Evolutionary conservation across 2,797 vertebrate species (phyloP), one percentile per base, ranked within the genome.

Genomic region (Syngnathus rostellatus): DNA sequence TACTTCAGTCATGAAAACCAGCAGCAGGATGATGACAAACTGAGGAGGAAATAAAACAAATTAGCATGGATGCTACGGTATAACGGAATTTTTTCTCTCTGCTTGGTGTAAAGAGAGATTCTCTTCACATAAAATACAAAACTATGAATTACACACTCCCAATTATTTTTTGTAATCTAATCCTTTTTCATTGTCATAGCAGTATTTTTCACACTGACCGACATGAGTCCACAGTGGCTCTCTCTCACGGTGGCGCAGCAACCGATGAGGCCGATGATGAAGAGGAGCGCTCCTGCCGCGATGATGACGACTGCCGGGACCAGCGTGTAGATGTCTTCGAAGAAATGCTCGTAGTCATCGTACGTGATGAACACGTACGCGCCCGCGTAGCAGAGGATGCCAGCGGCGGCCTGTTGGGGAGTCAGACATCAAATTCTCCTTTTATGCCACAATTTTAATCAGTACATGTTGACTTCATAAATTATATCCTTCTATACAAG

Each of bases 331-430:
- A 96, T 88, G 1, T 98, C 96, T 79, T 98, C 93, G 63, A 99
- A 97, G 89, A 99, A 99, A 72, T 99, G 95, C 66, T 97, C 94
- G 0, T 97, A 98, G 83, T 98, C 95, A 5, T 98, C 95, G 0
- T 95, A 99, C 0, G 96, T 99, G 78, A 99, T 96, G 82, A 99
- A 99, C 77, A 98, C 96, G 12, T 98, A 98, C 72, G 96, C 96
- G 57, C 96, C 96, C 55, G 97, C 93, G 0, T 98, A 98, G 83
- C 95, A 98, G 65, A 99, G 85, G 72, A 98, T 94, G 53, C 96
- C 96, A 63, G 95, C 95, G n/a, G 95, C 95, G 0, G 96, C 96
- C 96, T 99, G 64, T 2, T 50, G 38, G 76, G 17, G 55, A 58
- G 2, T 7, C 14, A 39, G 8, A n/a, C 16, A 37, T 58, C 5